A percentile compares a stretch with the other conserved stretches of the same genome.
Conservation (phyloP, 2,888 invertebrate genomes). For the Lampropteryx suffumata region DNA sequence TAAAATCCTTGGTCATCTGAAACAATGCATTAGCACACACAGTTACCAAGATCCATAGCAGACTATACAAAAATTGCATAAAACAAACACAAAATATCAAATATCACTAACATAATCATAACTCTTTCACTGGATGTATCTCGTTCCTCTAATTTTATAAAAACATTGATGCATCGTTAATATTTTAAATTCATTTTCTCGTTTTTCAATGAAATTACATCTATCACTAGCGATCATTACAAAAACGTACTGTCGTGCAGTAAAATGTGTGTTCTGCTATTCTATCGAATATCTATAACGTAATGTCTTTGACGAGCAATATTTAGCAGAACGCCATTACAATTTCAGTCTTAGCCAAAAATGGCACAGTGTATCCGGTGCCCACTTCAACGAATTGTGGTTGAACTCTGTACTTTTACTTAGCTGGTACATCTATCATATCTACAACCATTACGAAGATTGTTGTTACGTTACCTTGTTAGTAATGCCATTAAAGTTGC, state of each 20-base stretch:
- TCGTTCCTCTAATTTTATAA: neutral
- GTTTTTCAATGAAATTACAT: too few species aligned
- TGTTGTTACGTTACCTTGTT: slow-evolving; percentile 90
- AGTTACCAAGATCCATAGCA: slow-evolving; percentile 43
- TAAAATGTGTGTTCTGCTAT: neutral
- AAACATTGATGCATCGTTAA: too few species aligned
- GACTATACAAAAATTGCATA: slow-evolving; percentile 25
- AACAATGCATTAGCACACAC: slow-evolving; percentile 20
- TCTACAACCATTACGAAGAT: slow-evolving; percentile 57
- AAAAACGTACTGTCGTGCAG: neutral
- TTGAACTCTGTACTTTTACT: slow-evolving; percentile 3
- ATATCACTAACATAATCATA: neutral
- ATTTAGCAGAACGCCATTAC: neutral
- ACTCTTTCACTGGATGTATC: neutral
- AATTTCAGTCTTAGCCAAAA: too few species aligned
- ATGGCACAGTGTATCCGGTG: too few species aligned
- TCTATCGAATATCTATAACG: neutral
- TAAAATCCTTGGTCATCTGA: slow-evolving; percentile 33
- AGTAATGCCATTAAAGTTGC: slow-evolving; percentile 97
- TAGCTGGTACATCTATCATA: slow-evolving; percentile 35
- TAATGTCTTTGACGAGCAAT: neutral
- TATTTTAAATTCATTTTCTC: too few species aligned
- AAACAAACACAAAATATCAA: neutral
- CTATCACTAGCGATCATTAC: neutral
- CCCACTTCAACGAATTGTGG: neutral